Conservation (phyloP, 1,140 invertebrate species). For the Drosophila pseudoobscura region DNA sequence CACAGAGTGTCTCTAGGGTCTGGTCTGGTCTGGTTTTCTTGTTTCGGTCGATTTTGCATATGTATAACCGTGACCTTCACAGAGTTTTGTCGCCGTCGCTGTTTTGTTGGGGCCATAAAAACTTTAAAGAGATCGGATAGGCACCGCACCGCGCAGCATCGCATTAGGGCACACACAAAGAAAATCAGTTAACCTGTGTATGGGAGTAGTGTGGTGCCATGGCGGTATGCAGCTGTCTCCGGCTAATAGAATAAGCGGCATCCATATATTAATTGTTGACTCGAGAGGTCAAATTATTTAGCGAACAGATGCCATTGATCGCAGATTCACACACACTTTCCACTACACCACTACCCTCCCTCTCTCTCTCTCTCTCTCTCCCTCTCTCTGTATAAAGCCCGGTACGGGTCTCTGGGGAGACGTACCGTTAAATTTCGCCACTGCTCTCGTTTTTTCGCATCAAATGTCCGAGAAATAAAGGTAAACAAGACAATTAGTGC, state of each 20-base stretch:
- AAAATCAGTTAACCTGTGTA: constrained; percentile 30
- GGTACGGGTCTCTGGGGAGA: neutral
- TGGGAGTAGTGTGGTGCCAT: constrained; percentile 22
- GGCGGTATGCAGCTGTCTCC: constrained; percentile 23
- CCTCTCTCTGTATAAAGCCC: neutral
- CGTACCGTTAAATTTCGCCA: constrained; percentile 75
- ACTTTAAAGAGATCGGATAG: constrained; percentile 3
- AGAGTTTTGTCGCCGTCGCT: constrained; percentile 38
- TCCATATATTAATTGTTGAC: constrained; percentile 70
- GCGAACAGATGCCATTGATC: constrained; percentile 72
- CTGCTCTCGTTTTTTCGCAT: constrained; percentile 52
- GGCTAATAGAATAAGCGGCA: constrained; percentile 70
- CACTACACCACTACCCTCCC: neutral
- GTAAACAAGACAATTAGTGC: constrained; percentile 79
- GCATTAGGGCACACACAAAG: constrained; percentile 16
- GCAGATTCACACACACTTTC: constrained; percentile 59
- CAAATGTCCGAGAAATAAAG: constrained; percentile 61
- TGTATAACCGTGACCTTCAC: constrained; percentile 74
- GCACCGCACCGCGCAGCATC: too few species aligned
- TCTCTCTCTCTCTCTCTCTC: too few species aligned
- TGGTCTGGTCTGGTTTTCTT: constrained; percentile 52
- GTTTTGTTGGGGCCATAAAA: constrained; percentile 42
- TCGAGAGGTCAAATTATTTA: constrained; percentile 79
- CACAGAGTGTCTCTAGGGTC: constrained; percentile 8
- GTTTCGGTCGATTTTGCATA: constrained; percentile 64